A percentile compares a stretch with the other conserved stretches of the same genome.
Evolutionary conservation across 2,113 vertebrate species (phyloP).

Genomic region (Chloropsis hardwickii): DNA sequence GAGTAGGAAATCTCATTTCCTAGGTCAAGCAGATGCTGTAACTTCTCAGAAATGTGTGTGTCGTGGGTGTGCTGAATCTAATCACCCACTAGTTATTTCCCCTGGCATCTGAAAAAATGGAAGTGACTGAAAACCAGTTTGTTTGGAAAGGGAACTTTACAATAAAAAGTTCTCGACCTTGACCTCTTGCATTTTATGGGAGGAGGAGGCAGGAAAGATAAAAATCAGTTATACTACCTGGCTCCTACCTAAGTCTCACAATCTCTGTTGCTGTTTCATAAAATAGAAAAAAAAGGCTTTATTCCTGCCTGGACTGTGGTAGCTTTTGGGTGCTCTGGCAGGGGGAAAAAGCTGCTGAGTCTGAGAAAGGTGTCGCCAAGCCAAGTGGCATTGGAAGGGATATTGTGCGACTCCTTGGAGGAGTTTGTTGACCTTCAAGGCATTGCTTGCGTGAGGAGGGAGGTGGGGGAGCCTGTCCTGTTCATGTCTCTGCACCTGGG

Average conservation of each 20-base stretch:
- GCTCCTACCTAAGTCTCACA: neutral
- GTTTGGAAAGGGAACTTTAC: slow-evolving; percentile 11
- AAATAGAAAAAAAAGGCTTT: neutral
- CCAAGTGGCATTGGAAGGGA: neutral
- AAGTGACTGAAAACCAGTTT: neutral
- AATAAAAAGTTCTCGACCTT: neutral
- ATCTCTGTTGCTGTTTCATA: neutral
- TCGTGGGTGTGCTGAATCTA: neutral
- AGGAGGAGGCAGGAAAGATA: neutral
- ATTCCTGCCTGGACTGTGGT: neutral
- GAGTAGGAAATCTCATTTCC: neutral
- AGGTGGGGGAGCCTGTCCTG: neutral
- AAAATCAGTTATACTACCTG: neutral
- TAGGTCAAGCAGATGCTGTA: neutral
- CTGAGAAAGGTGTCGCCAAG: neutral
- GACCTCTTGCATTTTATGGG: neutral
- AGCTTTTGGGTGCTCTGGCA: neutral
- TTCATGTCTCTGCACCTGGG: neutral
- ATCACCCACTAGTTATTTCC: neutral
- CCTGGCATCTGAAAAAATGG: neutral
- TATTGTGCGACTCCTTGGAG: neutral
- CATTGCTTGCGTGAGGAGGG: neutral
- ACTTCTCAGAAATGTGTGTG: neutral
- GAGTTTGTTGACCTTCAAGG: neutral
- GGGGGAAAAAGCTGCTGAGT: neutral